Conservation (phyloP, 2,113 vertebrate species). For the Canis aureus region DNA sequence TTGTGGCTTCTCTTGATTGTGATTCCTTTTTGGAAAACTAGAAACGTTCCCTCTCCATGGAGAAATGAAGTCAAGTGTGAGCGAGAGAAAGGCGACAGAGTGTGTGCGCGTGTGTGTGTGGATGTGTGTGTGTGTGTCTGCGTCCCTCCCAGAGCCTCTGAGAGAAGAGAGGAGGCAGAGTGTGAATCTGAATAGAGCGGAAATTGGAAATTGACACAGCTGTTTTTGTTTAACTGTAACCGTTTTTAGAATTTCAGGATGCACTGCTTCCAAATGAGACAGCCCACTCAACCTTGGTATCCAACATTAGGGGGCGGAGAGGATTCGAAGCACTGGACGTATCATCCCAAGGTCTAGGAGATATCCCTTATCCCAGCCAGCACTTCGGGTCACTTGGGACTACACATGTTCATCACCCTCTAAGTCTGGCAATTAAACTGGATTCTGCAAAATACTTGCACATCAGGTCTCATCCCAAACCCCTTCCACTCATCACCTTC, state of each 20-base stretch:
- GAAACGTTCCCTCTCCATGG: constrained; percentile 56
- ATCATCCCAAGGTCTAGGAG: neutral
- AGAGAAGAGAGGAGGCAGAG: constrained; percentile 54
- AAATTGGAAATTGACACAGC: constrained; percentile 71
- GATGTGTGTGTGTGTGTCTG: neutral
- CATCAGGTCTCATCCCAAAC: neutral
- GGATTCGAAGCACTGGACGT: neutral
- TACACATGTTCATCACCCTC: neutral
- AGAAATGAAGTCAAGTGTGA: constrained; percentile 9
- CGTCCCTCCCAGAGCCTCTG: constrained; percentile 24
- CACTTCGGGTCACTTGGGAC: fast-evolving
- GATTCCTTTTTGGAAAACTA: constrained; percentile 67
- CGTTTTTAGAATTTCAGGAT: constrained; percentile 67
- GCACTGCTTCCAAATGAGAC: constrained; percentile 43
- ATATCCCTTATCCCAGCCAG: neutral
- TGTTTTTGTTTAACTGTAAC: constrained; percentile 73
- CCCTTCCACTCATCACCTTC: neutral
- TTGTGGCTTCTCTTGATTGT: constrained; percentile 55
- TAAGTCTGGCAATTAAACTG: neutral
- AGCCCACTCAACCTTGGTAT: constrained; percentile 22
- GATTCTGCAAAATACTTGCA: neutral
- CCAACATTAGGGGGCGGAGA: neutral
- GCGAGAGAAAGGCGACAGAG: neutral
- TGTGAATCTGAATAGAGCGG: constrained; percentile 74
- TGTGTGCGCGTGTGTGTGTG: neutral